Conservation (phyloP, 1,140 invertebrate genomes). For the Lordiphosa mommai region DNA sequence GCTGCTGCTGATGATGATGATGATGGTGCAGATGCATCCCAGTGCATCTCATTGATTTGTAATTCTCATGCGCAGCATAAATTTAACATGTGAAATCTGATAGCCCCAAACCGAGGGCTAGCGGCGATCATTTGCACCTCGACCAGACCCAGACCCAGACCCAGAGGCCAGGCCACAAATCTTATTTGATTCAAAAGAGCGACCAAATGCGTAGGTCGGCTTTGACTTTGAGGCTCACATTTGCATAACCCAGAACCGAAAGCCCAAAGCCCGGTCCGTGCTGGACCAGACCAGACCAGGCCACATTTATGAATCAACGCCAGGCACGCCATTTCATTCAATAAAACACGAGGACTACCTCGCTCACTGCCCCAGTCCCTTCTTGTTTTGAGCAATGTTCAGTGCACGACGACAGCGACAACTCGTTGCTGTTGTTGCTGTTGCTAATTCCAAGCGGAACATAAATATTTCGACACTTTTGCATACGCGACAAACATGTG, state of each 20-base stretch:
- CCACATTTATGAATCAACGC: constrained; percentile 75
- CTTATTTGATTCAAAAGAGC: constrained; percentile 62
- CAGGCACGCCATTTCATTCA: constrained; percentile 72
- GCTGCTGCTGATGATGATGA: constrained; percentile 26
- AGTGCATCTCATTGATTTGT: constrained; percentile 74
- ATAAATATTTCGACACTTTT: constrained; percentile 78
- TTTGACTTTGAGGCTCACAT: constrained; percentile 19
- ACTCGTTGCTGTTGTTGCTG: constrained; percentile 39
- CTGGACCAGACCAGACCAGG: constrained; percentile 17
- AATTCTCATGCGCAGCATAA: constrained; percentile 66
- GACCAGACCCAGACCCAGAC: background rate
- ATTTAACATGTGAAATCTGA: constrained; percentile 75
- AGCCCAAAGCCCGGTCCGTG: constrained; percentile 15
- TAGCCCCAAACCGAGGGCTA: constrained; percentile 28
- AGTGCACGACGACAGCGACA: constrained; percentile 61
- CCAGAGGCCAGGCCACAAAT: constrained; percentile 58
- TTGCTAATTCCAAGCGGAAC: constrained; percentile 61
- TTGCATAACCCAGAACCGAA: constrained; percentile 44
- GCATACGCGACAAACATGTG: constrained; percentile 67
- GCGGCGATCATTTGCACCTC: constrained; percentile 68
- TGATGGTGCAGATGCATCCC: constrained; percentile 8
- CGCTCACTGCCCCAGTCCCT: background rate
- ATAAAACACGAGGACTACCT: constrained; percentile 62
- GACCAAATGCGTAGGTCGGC: constrained; percentile 60
- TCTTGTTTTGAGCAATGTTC: constrained; percentile 62